Evolutionary conservation across 2,113 vertebrate genomes (phyloP).

Genomic region (Hassar affinis): DNA sequence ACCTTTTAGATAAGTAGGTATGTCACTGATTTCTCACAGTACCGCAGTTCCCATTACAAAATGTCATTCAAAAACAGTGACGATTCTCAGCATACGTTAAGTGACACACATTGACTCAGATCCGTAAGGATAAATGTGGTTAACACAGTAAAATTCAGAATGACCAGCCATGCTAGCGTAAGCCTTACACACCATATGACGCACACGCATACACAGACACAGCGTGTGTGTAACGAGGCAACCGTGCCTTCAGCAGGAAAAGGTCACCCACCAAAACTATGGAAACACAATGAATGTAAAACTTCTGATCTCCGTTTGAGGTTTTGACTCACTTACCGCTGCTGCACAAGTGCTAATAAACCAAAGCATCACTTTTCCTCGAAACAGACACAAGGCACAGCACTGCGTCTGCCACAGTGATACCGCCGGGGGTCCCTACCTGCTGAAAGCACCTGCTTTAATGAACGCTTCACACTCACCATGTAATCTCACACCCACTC

Average conservation of each 20-base stretch:
- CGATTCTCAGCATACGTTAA: conserved; percentile 24
- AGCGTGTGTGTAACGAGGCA: conserved; percentile 75
- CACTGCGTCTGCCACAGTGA: conserved; percentile 51
- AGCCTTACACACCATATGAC: conserved; percentile 55
- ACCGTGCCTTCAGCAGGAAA: conserved; percentile 95
- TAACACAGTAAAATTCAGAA: conserved; percentile 33
- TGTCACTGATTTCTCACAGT: conserved; percentile 40
- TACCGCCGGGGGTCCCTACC: conserved; percentile 66
- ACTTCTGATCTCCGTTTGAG: conserved; percentile 56
- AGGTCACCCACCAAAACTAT: conserved; percentile 62
- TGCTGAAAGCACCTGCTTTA: conserved; percentile 73
- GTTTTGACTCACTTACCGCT: conserved; percentile 63
- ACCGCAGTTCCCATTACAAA: conserved; percentile 28
- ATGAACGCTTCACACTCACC: conserved; percentile 76
- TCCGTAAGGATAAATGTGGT: conserved; percentile 21
- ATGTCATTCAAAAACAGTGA: conserved; percentile 18
- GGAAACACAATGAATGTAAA: conserved; percentile 69
- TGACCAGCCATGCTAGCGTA: conserved; percentile 64
- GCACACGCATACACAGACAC: conserved; percentile 1
- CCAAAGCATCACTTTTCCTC: conserved; percentile 71
- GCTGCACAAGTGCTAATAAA: conserved; percentile 72
- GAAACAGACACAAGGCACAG: conserved; percentile 49
- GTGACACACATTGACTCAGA: conserved; percentile 24
- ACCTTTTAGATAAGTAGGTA: conserved; percentile 41
- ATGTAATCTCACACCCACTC: conserved; percentile 81